These are phyloP conservation scores for Chrysina gloriosa DNA, from an alignment of 2,888 invertebrate species.

Conservation along the genomic window DNA sequence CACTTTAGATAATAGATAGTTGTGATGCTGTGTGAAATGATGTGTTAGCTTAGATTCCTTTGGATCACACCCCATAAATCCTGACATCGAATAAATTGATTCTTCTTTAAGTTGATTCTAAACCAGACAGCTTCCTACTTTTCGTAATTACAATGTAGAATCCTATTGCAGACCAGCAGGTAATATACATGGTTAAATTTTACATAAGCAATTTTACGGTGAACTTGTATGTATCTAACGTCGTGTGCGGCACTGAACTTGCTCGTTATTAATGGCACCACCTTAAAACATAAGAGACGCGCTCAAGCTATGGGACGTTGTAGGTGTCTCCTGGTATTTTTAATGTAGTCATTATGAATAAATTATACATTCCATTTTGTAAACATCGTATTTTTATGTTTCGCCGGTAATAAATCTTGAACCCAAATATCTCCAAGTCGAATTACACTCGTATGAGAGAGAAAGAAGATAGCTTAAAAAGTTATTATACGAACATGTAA, in stretches of 20 bases:
- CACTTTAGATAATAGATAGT: too few relatives aligned
- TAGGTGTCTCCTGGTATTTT: conserved; percentile 44
- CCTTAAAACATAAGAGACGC: conserved; percentile 37
- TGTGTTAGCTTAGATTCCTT: too few relatives aligned
- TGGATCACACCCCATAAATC: too few relatives aligned
- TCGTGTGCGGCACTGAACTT: conserved; percentile 33
- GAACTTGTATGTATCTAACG: conserved; percentile 3
- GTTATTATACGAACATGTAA: conserved; percentile 31
- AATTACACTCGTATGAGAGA: conserved; percentile 6
- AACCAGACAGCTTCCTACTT: too few relatives aligned
- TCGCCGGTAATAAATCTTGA: conserved; percentile 41
- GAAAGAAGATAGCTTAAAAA: conserved; percentile 26
- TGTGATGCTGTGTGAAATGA: too few relatives aligned
- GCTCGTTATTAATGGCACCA: conserved; percentile 39
- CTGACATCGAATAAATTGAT: too few relatives aligned
- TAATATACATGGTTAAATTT: not conserved
- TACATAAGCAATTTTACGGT: not conserved
- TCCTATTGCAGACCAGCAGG: not conserved
- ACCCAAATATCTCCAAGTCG: conserved; percentile 23
- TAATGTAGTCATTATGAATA: conserved; percentile 46
- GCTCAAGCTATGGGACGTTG: conserved; percentile 35
- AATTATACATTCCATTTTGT: conserved; percentile 41
- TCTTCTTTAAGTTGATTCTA: too few relatives aligned
- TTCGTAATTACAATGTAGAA: not conserved
- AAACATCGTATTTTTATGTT: conserved; percentile 43